Conservation (phyloP, 1,140 invertebrate genomes). For the Plectrocnemia conspersa region DNA sequence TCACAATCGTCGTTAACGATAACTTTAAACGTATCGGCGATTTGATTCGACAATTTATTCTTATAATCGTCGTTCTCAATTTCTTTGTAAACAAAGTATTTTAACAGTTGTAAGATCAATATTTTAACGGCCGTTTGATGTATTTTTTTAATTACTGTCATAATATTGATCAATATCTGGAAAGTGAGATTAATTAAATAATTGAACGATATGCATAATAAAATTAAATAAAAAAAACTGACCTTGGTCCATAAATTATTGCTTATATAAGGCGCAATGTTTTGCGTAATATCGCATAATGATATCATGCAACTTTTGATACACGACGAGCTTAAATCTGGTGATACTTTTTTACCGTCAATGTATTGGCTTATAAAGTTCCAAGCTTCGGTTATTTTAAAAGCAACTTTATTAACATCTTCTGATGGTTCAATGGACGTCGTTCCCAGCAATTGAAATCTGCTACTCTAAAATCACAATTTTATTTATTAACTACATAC, state of each 20-base stretch:
- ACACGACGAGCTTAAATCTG: no score
- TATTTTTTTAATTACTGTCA: constrained; percentile 2
- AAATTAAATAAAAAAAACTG: constrained; percentile 8
- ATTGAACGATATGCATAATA: neutral
- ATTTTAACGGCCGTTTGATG: constrained; percentile 18
- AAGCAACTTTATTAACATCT: no score
- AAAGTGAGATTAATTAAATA: constrained; percentile 9
- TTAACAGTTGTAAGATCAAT: constrained; percentile 12
- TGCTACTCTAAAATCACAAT: no score
- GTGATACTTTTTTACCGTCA: neutral
- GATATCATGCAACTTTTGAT: constrained; percentile 1
- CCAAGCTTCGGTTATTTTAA: neutral
- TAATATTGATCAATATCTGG: constrained; percentile 17
- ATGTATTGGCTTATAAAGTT: neutral
- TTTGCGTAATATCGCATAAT: constrained; percentile 11
- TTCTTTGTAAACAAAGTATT: constrained; percentile 9
- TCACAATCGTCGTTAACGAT: constrained; percentile 7
- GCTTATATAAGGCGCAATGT: constrained; percentile 4
- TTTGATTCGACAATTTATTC: neutral
- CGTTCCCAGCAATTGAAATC: no score
- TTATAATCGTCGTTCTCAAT: constrained; percentile 5
- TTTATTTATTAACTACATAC: no score
- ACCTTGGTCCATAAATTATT: constrained; percentile 24
- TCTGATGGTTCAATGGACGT: no score
- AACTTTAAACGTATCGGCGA: constrained; percentile 6